Conservation (phyloP, 2,797 vertebrate genomes). For the Bufotes viridis region DNA sequence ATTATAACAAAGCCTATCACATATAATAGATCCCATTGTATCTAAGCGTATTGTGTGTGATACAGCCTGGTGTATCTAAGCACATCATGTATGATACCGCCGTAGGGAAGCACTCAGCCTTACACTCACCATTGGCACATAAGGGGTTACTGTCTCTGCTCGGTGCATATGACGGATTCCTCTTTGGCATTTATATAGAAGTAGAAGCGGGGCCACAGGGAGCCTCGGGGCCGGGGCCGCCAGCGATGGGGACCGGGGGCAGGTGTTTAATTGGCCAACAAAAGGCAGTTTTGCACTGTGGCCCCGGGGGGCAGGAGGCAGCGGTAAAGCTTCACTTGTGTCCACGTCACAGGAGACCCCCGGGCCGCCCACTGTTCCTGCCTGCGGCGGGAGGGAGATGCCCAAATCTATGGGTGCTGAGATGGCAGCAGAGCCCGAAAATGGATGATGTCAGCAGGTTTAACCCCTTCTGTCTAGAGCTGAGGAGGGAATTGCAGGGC, state of each 20-base stretch:
- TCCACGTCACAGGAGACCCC: not conserved
- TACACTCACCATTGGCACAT: not conserved
- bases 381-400: not conserved
- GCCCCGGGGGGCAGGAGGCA: constrained; percentile 21
- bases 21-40: too few species aligned
- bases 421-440: not conserved
- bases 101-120: not conserved
- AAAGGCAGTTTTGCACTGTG: constrained; percentile 20
- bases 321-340: not conserved
- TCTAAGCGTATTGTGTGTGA: too few species aligned
- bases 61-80: too few species aligned
- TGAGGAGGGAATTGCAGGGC: too few species aligned
- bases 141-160: not conserved
- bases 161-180: not conserved
- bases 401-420: constrained; percentile 2
- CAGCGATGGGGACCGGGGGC: not conserved
- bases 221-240: constrained; percentile 5
- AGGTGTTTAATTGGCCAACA: constrained; percentile 20
- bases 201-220: constrained; percentile 8
- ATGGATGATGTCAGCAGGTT: not conserved
- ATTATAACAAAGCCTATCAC: too few species aligned
- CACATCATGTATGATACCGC: not conserved
- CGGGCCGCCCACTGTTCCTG: not conserved
- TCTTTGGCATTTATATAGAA: constrained; percentile 1
- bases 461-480: not conserved